Evolutionary conservation across 2,888 invertebrate genomes (phyloP).

Genomic region (Megastigmus dorsalis): DNA sequence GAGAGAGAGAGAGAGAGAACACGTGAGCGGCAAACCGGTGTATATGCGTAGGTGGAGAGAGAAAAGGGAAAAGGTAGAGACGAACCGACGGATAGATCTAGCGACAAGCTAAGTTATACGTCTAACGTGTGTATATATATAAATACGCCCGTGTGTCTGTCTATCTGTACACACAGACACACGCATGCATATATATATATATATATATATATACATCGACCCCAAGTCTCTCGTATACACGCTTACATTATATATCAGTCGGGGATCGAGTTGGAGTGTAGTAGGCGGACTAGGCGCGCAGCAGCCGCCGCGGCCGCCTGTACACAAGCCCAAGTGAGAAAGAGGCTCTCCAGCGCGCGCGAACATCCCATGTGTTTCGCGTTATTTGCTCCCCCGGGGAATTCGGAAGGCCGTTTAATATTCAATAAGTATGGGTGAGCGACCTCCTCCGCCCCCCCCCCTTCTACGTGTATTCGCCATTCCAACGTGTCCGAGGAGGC

Average conservation of each 20-base stretch:
- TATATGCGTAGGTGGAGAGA: neutral
- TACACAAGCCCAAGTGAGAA: no score
- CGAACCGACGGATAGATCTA: constrained; percentile 13
- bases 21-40: neutral
- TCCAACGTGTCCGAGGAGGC: neutral
- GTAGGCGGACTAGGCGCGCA: neutral
- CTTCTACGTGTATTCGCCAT: no score
- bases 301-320: no score
- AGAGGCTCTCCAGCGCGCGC: constrained; percentile 28
- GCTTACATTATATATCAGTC: constrained; percentile 40
- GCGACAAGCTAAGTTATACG: constrained; percentile 21
- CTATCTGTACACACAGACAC: no score
- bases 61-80: neutral
- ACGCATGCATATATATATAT: neutral
- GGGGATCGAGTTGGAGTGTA: constrained; percentile 3
- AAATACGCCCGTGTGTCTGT: no score
- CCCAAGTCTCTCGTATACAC: neutral
- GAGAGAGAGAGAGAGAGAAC: no score
- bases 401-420: constrained; percentile 59
- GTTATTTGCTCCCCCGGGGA: constrained; percentile 58
- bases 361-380: constrained; percentile 51
- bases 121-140: neutral
- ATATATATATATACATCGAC: neutral
- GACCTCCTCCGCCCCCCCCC: neutral
- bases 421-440: constrained; percentile 61